Evolutionary conservation across 2,888 invertebrate species (phyloP).

Genomic region (Nemotelus pantherinus): DNA sequence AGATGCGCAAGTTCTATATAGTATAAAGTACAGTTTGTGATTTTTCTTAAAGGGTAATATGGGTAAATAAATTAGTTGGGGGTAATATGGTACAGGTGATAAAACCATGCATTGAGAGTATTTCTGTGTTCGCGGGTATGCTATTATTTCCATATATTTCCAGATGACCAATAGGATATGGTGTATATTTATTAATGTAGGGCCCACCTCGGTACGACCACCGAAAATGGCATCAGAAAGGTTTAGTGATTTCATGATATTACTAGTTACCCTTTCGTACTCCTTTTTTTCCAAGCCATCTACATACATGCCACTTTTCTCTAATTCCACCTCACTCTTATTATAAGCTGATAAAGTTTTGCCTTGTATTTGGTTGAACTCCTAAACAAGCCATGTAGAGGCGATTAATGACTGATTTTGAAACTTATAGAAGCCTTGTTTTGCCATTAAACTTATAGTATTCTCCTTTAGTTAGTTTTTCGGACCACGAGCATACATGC

Average conservation of each 20-base stretch:
- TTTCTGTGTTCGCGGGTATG: constrained; percentile 18
- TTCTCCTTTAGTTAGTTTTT: constrained; percentile 33
- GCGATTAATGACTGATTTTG: constrained; percentile 24
- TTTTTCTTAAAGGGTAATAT: constrained; percentile 1
- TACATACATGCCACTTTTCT: constrained; percentile 21
- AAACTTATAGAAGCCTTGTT: constrained; percentile 6
- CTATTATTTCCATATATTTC: constrained; percentile 33
- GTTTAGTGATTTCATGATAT: constrained; percentile 7
- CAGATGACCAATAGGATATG: constrained; percentile 30
- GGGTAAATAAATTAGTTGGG: not conserved
- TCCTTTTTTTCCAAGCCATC: too few species aligned
- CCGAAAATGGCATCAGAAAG: not conserved
- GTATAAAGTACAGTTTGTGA: not conserved
- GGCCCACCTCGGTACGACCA: constrained; percentile 9
- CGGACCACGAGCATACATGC: constrained; percentile 38
- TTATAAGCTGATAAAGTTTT: not conserved
- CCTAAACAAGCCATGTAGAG: constrained; percentile 16
- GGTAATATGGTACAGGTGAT: constrained; percentile 34
- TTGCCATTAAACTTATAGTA: constrained; percentile 11
- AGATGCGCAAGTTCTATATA: not conserved
- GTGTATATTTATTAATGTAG: constrained; percentile 37
- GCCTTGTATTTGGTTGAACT: constrained; percentile 4
- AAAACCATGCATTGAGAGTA: constrained; percentile 31
- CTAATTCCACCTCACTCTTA: constrained; percentile 4
- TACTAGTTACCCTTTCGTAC: not conserved